These are phyloP conservation scores for Echinometra lucunter DNA, from an alignment of 53 echinoderm and acorn worm species.

Conservation along the genomic window DNA sequence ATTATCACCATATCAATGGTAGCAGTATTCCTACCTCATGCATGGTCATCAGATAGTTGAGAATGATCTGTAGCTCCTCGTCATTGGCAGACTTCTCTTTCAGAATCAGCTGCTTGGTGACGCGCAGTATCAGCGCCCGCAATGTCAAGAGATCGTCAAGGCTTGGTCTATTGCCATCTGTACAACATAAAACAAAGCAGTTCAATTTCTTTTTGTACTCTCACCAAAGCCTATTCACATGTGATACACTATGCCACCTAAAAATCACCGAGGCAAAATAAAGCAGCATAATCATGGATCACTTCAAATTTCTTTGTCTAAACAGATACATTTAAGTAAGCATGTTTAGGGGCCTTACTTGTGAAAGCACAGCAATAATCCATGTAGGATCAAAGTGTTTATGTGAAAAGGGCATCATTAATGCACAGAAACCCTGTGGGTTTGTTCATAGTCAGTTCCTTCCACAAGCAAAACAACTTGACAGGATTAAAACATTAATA, in stretches of 20 bases:
- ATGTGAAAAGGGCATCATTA: neutral
- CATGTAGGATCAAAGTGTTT: neutral
- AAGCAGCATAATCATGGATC: too few relatives aligned
- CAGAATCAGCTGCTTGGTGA: conserved; percentile 96
- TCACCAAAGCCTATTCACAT: too few relatives aligned
- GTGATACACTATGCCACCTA: too few relatives aligned
- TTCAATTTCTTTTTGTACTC: too few relatives aligned
- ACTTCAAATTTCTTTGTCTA: too few relatives aligned
- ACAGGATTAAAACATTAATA: neutral
- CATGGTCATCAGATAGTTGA: conserved; percentile 97
- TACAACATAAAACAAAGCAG: neutral
- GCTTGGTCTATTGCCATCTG: conserved; percentile 89
- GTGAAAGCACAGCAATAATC: too few relatives aligned
- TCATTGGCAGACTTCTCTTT: conserved; percentile 98
- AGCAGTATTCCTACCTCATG: conserved; percentile 84
- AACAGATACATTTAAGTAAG: too few relatives aligned
- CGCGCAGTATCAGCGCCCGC: conserved; percentile 91
- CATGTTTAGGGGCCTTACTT: too few relatives aligned
- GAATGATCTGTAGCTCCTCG: conserved; percentile 97
- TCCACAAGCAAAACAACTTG: neutral
- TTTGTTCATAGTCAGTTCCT: neutral
- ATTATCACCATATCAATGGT: neutral
- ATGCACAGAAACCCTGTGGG: neutral
- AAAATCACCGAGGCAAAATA: too few relatives aligned
- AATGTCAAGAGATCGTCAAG: conserved; percentile 85